Conservation (phyloP, 2,888 invertebrate genomes). For the Adelognathus sp. region DNA sequence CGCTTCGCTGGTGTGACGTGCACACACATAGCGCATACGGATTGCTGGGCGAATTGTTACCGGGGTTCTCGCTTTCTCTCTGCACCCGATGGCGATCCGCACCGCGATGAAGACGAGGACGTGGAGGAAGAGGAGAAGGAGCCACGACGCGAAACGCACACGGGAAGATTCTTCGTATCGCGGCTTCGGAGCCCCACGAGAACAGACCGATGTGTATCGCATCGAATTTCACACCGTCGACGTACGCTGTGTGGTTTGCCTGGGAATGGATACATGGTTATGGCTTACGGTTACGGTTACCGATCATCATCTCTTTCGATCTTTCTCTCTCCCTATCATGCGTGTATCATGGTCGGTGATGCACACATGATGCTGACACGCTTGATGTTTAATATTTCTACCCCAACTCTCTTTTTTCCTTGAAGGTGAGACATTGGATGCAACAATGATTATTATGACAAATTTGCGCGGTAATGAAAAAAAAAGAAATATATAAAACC, state of each 20-base stretch:
- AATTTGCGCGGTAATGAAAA: no score
- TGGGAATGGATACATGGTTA: slow-evolving; percentile 76
- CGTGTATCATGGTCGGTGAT: neutral
- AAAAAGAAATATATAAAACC: no score
- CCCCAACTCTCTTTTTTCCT: neutral
- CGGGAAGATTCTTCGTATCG: slow-evolving; percentile 49
- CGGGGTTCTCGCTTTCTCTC: slow-evolving; percentile 2
- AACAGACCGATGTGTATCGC: slow-evolving; percentile 69
- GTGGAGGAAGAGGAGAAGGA: slow-evolving; percentile 50
- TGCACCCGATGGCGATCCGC: neutral
- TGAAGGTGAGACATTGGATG: neutral
- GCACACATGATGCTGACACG: neutral
- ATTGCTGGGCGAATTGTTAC: slow-evolving; percentile 49
- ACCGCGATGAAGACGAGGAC: slow-evolving; percentile 41
- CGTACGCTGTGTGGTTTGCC: slow-evolving; percentile 73
- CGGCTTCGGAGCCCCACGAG: slow-evolving; percentile 58
- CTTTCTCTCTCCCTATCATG: neutral
- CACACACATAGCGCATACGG: slow-evolving; percentile 16
- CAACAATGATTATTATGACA: neutral
- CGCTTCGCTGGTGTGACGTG: neutral
- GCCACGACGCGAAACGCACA: slow-evolving; percentile 38
- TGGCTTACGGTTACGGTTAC: slow-evolving; percentile 69
- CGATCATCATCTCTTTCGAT: slow-evolving; percentile 53
- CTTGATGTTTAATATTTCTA: neutral
- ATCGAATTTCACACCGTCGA: slow-evolving; percentile 77